phyloP scores from a whole-genome alignment of 1,140 invertebrate genomes.

The Atopsyche davidsoni region DNA sequence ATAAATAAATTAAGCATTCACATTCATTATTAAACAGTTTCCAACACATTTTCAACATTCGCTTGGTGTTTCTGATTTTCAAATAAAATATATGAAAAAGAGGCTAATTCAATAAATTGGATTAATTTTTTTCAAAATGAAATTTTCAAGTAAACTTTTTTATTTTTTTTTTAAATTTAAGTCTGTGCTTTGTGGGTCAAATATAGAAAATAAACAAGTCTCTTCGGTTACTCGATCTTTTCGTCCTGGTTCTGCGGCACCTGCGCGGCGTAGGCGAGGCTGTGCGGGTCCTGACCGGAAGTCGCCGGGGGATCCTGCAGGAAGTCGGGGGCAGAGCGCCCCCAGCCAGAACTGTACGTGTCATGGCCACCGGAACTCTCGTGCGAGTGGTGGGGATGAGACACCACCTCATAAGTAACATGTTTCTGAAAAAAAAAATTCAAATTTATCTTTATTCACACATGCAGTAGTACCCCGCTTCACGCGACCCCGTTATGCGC shows the following conservation, averaged over 20 bases:
- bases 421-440: slow-evolving; percentile 49
- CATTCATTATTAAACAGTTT: too few relatives aligned
- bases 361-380: slow-evolving; percentile 44
- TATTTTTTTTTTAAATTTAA: neutral
- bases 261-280: slow-evolving; percentile 60
- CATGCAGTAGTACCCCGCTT: too few relatives aligned
- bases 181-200: too few relatives aligned
- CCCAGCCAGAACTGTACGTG: slow-evolving; percentile 54
- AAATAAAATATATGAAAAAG: too few relatives aligned
- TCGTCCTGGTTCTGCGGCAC: slow-evolving; percentile 30
- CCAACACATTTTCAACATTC: too few relatives aligned
- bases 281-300: slow-evolving; percentile 51
- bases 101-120: too few relatives aligned
- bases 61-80: too few relatives aligned
- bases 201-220: neutral
- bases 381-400: slow-evolving; percentile 56
- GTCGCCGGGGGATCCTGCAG: slow-evolving; percentile 48
- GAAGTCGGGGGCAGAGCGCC: too few relatives aligned
- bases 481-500: too few relatives aligned
- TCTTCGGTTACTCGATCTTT: neutral
- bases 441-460: neutral
- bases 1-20: neutral
- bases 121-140: too few relatives aligned
- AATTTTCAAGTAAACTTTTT: neutral
- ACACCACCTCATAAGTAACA: slow-evolving; percentile 68